Evolutionary conservation across 2,113 vertebrate genomes (phyloP).

Genomic region (Platysteira castanea): DNA sequence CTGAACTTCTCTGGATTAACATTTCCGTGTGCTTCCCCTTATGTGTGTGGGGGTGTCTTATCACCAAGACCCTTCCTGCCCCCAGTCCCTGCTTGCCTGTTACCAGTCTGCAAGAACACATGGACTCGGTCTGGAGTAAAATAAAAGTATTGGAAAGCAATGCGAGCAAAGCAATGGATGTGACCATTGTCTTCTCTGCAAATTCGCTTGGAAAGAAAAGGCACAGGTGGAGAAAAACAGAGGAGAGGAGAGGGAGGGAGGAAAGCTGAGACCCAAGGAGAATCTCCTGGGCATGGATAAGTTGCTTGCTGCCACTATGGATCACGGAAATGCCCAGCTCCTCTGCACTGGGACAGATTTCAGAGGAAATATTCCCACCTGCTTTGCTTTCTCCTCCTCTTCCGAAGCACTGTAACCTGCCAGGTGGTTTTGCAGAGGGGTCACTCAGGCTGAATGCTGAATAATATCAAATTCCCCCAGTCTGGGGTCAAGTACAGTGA

Average conservation of each 20-base stretch:
- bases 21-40: background rate
- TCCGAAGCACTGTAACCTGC: background rate
- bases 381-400: background rate
- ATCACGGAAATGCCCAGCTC: background rate
- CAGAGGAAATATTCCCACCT: background rate
- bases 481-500: background rate
- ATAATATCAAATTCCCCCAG: background rate
- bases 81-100: background rate
- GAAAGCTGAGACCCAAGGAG: background rate
- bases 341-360: background rate
- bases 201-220: background rate
- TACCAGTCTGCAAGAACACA: background rate
- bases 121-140: background rate
- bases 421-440: background rate
- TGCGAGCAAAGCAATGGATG: rapidly evolving
- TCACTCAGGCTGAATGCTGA: background rate
- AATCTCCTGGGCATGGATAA: background rate
- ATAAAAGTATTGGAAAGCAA: background rate
- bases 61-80: background rate
- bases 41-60: background rate
- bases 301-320: background rate
- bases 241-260: background rate
- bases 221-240: background rate
- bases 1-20: background rate
- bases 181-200: background rate